Evolutionary conservation across 1,140 invertebrate species (phyloP).

Genomic region (Sinonovacula constricta): DNA sequence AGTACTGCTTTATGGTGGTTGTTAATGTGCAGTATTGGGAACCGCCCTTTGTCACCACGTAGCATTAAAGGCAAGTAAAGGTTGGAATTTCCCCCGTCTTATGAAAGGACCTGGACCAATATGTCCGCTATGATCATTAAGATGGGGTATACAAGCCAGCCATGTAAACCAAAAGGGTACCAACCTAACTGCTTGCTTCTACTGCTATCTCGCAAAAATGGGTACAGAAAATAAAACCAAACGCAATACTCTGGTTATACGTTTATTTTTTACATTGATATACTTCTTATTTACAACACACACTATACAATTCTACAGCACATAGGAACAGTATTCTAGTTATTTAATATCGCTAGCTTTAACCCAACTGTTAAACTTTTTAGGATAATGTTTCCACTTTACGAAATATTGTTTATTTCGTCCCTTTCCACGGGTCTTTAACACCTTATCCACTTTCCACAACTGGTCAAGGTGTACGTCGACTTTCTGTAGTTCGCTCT

Average conservation of each 20-base stretch:
- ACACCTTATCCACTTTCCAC: constrained; percentile 1
- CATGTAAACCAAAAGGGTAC: background rate
- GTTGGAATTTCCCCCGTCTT: background rate
- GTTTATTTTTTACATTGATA: no score
- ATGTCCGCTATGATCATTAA: background rate
- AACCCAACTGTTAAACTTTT: background rate
- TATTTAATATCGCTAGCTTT: background rate
- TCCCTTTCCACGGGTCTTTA: background rate
- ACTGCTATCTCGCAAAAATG: background rate
- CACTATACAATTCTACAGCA: no score
- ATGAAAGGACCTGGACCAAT: background rate
- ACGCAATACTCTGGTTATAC: background rate
- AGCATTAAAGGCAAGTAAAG: background rate
- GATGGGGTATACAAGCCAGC: background rate
- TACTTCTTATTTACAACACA: no score
- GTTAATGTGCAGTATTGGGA: background rate
- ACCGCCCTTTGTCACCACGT: background rate
- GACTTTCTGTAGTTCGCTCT: constrained; percentile 20
- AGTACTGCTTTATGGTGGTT: background rate
- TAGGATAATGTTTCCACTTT: constrained; percentile 5
- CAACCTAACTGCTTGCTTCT: background rate
- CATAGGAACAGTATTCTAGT: background rate
- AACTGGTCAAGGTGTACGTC: background rate
- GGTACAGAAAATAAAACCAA: background rate
- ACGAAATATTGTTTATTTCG: constrained; percentile 14